Evolutionary conservation across 2,113 vertebrate species (phyloP).

Genomic region (Zosterops borbonicus): DNA sequence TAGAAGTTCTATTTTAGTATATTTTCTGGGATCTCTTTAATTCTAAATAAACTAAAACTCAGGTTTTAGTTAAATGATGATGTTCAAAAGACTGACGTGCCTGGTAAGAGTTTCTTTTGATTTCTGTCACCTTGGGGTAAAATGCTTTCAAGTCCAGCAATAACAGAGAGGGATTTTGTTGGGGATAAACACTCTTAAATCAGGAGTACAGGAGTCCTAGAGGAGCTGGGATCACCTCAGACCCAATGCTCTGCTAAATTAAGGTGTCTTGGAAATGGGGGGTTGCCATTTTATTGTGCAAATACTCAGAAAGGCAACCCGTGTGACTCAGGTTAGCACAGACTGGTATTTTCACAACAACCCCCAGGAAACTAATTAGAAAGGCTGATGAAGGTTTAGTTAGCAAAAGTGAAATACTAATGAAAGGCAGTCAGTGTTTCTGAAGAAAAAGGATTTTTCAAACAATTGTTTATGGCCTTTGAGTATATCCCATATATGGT

Average conservation of each 20-base stretch:
- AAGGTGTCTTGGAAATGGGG: neutral
- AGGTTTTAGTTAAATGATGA: neutral
- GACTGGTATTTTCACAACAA: conserved; percentile 20
- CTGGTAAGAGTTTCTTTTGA: neutral
- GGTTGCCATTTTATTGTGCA: neutral
- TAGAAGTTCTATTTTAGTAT: neutral
- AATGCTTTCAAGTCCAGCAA: neutral
- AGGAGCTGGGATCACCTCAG: neutral
- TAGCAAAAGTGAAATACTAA: neutral
- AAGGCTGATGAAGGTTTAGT: neutral
- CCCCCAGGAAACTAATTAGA: neutral
- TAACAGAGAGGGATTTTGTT: neutral
- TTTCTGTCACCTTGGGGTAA: neutral
- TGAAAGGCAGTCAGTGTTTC: neutral
- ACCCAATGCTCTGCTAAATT: neutral
- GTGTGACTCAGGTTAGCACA: neutral
- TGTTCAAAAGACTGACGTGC: neutral
- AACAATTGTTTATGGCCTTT: neutral
- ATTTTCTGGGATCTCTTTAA: neutral
- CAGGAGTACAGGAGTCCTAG: neutral
- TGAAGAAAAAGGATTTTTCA: neutral
- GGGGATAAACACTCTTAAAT: neutral
- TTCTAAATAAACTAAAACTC: neutral
- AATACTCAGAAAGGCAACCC: neutral
- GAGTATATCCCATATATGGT: neutral